Conservation (phyloP, 2,113 vertebrate genomes). For the Panurus biarmicus region DNA sequence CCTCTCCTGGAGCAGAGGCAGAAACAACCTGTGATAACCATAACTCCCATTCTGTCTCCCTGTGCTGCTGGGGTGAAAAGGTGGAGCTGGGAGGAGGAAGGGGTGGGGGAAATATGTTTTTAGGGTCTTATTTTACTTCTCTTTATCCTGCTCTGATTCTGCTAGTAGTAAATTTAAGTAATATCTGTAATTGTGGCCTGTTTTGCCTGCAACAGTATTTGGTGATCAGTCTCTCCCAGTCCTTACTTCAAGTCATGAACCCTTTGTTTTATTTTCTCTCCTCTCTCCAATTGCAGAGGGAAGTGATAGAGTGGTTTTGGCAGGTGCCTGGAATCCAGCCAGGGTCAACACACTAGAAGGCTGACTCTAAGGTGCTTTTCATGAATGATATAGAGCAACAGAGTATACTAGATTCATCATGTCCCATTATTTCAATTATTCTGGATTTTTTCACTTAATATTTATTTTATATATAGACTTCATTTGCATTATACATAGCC, state of each 20-base stretch:
- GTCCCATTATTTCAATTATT: background rate
- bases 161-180: background rate
- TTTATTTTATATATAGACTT: background rate
- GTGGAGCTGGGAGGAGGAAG: background rate
- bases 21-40: background rate
- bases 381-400: background rate
- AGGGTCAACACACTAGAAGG: too few relatives aligned
- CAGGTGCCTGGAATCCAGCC: background rate
- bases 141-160: background rate
- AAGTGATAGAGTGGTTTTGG: background rate
- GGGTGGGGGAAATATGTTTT: accelerated
- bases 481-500: background rate
- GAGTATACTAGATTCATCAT: background rate
- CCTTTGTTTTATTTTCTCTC: background rate
- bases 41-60: background rate
- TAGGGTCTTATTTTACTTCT: background rate
- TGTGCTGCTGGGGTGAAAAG: background rate
- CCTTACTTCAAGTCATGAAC: background rate
- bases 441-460: background rate
- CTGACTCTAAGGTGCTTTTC: background rate
- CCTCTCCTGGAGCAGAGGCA: background rate
- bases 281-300: background rate
- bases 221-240: background rate
- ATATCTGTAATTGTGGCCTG: background rate
- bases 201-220: background rate